These are phyloP conservation scores for Lacerta viridis DNA, from an alignment of 2,797 vertebrate species.

Conservation along the genomic window DNA sequence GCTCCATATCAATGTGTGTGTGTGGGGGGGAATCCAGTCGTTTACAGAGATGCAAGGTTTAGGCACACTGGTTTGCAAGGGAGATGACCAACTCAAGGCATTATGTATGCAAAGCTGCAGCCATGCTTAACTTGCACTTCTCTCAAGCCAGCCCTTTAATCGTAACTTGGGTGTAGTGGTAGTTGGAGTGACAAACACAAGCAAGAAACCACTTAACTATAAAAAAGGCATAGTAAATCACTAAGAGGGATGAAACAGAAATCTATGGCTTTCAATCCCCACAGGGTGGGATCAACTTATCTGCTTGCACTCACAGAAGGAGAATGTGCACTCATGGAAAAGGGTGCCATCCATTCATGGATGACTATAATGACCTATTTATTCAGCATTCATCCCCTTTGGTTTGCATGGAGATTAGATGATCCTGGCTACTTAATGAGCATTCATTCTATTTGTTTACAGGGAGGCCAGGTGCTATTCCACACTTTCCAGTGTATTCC, in stretches of 20 bases:
- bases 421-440: too few relatives aligned
- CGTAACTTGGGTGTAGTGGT: background rate
- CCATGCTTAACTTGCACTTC: background rate
- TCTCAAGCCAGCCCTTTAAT: background rate
- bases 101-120: slow-evolving; percentile 24
- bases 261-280: background rate
- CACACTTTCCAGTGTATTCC: too few relatives aligned
- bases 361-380: background rate
- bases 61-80: slow-evolving; percentile 15
- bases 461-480: too few relatives aligned
- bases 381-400: too few relatives aligned
- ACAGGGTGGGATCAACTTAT: background rate
- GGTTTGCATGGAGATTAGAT: too few relatives aligned
- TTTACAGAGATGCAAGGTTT: slow-evolving; percentile 20
- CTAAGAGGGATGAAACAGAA: background rate
- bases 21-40: background rate
- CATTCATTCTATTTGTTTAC: too few relatives aligned
- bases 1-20: background rate
- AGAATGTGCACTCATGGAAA: background rate
- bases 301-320: background rate
- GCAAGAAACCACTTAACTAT: background rate
- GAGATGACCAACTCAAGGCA: background rate
- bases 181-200: background rate
- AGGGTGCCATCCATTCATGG: background rate
- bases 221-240: background rate